Evolutionary conservation across 2,797 vertebrate species (phyloP).

Genomic region (Botia almorhae): DNA sequence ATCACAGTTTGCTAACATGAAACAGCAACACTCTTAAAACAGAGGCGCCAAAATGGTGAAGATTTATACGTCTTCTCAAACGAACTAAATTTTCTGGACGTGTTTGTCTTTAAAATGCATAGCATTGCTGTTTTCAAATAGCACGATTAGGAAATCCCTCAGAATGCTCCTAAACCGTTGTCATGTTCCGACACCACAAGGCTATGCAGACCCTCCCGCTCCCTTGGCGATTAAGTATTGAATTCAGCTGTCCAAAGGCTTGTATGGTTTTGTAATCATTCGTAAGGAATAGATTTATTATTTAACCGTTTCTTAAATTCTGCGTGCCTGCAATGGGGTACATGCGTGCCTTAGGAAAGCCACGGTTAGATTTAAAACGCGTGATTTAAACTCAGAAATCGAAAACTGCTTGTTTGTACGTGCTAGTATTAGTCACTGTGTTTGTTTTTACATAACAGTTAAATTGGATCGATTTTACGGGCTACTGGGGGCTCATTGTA

Average conservation of each 20-base stretch:
- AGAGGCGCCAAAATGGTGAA: too few species aligned
- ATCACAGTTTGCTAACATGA: neutral
- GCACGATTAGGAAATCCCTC: slow-evolving; percentile 19
- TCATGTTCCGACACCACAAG: slow-evolving; percentile 7
- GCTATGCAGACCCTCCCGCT: slow-evolving; percentile 27
- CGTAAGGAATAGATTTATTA: neutral
- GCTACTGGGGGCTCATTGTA: neutral
- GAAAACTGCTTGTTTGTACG: neutral
- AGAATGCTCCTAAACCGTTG: slow-evolving; percentile 13
- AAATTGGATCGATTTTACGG: neutral
- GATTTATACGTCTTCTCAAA: neutral
- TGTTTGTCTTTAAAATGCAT: neutral
- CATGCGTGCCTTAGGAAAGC: neutral
- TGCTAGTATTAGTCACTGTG: neutral
- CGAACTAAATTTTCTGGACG: neutral
- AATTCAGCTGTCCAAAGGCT: slow-evolving; percentile 6
- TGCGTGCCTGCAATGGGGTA: neutral
- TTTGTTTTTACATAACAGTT: neutral
- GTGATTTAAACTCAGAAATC: neutral
- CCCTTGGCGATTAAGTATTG: slow-evolving; percentile 27
- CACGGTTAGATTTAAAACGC: neutral
- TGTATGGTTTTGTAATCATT: neutral
- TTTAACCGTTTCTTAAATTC: neutral
- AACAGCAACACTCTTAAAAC: too few species aligned
- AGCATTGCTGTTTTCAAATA: neutral